Conservation (phyloP, 37 sponge, comb jelly and placozoan species). For the Halichondria panicea region DNA sequence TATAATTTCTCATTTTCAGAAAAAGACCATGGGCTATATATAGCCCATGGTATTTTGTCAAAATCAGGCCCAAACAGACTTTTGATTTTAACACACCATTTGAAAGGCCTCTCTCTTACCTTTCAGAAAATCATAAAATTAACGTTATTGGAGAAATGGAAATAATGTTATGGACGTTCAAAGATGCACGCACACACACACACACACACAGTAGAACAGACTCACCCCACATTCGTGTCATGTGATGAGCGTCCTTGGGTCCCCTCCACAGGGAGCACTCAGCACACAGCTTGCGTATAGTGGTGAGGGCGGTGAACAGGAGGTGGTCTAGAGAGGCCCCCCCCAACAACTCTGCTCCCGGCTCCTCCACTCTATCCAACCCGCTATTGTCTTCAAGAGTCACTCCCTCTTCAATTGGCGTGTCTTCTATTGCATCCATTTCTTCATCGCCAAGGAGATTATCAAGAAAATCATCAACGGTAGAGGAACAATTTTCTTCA, state of each 20-base stretch:
- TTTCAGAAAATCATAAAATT: too few relatives aligned
- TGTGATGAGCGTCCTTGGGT: neutral
- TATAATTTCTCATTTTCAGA: too few relatives aligned
- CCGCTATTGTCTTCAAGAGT: neutral
- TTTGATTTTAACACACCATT: too few relatives aligned
- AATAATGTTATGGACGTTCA: neutral
- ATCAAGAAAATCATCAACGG: too few relatives aligned
- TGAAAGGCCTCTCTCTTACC: too few relatives aligned
- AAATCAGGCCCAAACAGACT: too few relatives aligned
- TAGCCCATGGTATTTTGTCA: too few relatives aligned
- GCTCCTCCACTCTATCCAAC: neutral
- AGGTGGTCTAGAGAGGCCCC: constrained; percentile 46
- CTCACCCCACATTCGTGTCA: constrained; percentile 70
- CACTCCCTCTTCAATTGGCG: constrained; percentile 1
- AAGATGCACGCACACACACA: too few relatives aligned
- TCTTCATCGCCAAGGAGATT: neutral
- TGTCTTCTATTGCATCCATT: constrained; percentile 11
- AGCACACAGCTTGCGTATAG: constrained; percentile 48
- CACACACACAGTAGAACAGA: too few relatives aligned
- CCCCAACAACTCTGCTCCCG: neutral
- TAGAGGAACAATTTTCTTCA: too few relatives aligned
- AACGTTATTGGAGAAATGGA: too few relatives aligned
- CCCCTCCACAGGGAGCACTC: constrained; percentile 29
- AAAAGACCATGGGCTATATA: too few relatives aligned
- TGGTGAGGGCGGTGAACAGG: constrained; percentile 50